Conservation (phyloP, 2,797 vertebrate genomes). For the Coreius guichenoti region DNA sequence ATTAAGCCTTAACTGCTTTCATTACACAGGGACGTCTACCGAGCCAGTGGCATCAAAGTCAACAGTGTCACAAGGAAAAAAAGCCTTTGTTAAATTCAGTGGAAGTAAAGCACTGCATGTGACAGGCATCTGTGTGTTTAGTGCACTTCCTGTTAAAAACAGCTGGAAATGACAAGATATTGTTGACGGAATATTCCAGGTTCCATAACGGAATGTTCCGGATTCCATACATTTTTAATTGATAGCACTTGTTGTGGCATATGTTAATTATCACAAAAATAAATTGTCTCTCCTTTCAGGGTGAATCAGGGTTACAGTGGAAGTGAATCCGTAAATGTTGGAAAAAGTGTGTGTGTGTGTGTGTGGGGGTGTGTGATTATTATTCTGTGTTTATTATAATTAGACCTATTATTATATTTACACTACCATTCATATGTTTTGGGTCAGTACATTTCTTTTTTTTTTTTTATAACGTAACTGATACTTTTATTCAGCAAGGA, state of each 20-base stretch:
- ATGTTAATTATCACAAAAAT: not conserved
- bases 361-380: no score
- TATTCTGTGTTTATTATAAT: no score
- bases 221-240: not conserved
- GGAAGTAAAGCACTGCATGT: constrained; percentile 33
- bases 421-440: no score
- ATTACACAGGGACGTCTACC: constrained; percentile 11
- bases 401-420: no score
- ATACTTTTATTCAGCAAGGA: no score
- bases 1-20: constrained; percentile 23
- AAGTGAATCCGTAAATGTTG: no score
- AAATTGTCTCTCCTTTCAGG: no score
- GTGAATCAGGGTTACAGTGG: no score
- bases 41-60: constrained; percentile 23
- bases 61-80: constrained; percentile 20
- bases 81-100: constrained; percentile 37
- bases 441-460: no score
- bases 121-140: constrained; percentile 20
- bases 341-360: no score
- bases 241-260: not conserved
- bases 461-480: no score
- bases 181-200: not conserved
- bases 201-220: not conserved
- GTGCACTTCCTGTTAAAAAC: not conserved
- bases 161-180: not conserved